These are phyloP conservation scores for Alethe castanea DNA, from an alignment of 2,113 vertebrate species.

Conservation along the genomic window DNA sequence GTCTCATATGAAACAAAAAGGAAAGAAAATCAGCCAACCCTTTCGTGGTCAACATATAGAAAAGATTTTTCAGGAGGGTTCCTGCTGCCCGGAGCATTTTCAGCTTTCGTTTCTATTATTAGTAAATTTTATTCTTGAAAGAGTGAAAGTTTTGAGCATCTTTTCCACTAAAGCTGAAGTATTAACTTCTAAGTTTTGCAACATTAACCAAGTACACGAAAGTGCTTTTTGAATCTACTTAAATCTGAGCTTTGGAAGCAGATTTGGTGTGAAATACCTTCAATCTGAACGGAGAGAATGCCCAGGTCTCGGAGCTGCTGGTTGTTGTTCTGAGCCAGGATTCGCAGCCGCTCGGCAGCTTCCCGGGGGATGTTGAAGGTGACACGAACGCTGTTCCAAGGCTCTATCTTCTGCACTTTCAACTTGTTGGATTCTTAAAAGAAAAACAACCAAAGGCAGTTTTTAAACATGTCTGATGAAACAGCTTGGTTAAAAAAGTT, in stretches of 20 bases:
- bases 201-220: neutral
- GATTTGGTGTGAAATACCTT: slow-evolving; percentile 76
- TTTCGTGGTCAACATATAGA: neutral
- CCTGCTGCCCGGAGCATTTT: neutral
- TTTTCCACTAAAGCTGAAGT: neutral
- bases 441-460: neutral
- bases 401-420: slow-evolving; percentile 87
- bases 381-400: slow-evolving; percentile 97
- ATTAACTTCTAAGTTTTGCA: neutral
- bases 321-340: slow-evolving; percentile 95
- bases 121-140: neutral
- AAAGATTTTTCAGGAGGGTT: neutral
- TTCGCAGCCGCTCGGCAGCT: slow-evolving; percentile 90
- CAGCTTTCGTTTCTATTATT: neutral
- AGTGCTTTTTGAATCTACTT: fast-evolving
- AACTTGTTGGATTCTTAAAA: slow-evolving; percentile 81
- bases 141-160: neutral
- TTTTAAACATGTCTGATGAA: neutral
- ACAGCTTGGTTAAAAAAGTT: neutral
- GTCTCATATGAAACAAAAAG: neutral
- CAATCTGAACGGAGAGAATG: slow-evolving; percentile 97
- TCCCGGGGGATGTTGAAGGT: slow-evolving; percentile 98
- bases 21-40: neutral
- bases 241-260: neutral
- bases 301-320: slow-evolving; percentile 96